Evolutionary conservation across 2,888 invertebrate species (phyloP).

Genomic region (Candidula unifasciata): DNA sequence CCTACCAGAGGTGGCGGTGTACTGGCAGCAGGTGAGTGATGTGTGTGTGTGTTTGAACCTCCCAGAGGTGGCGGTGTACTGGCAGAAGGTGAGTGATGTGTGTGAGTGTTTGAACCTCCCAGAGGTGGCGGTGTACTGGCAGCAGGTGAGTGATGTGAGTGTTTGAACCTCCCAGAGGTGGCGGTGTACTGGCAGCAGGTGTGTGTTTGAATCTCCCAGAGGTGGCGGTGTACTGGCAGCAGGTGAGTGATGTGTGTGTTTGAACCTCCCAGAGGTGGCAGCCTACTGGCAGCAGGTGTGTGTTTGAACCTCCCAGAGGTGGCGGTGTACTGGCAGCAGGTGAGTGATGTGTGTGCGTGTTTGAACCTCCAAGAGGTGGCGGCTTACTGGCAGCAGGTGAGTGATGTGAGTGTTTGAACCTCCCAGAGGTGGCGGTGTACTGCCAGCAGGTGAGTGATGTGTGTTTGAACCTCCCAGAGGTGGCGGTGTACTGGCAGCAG

Average conservation of each 20-base stretch:
- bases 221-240: conserved; percentile 98
- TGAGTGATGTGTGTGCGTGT: conserved; percentile 91
- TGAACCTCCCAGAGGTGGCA: conserved; percentile 96
- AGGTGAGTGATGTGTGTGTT: conserved; percentile 87
- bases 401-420: too few species aligned
- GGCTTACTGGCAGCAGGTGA: conserved; percentile 92
- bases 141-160: conserved; percentile 83
- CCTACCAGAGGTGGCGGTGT: conserved; percentile 95
- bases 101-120: conserved; percentile 96
- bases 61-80: too few species aligned
- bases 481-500: conserved; percentile 96
- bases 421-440: too few species aligned
- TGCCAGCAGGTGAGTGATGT: too few species aligned
- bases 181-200: too few species aligned
- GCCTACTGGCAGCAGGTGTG: conserved; percentile 97
- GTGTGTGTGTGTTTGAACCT: neutral
- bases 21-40: conserved; percentile 88
- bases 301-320: conserved; percentile 96
- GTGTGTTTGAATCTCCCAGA: conserved; percentile 96
- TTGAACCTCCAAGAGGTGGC: conserved; percentile 97
- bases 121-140: conserved; percentile 98
- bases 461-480: conserved; percentile 95
- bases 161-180: too few species aligned
- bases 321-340: conserved; percentile 95
- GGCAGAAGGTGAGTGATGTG: too few species aligned